A percentile compares a stretch with the other conserved stretches of the same genome.
Conservation (phyloP, 2,113 vertebrate genomes). For the Phyllopteryx taeniolatus region DNA sequence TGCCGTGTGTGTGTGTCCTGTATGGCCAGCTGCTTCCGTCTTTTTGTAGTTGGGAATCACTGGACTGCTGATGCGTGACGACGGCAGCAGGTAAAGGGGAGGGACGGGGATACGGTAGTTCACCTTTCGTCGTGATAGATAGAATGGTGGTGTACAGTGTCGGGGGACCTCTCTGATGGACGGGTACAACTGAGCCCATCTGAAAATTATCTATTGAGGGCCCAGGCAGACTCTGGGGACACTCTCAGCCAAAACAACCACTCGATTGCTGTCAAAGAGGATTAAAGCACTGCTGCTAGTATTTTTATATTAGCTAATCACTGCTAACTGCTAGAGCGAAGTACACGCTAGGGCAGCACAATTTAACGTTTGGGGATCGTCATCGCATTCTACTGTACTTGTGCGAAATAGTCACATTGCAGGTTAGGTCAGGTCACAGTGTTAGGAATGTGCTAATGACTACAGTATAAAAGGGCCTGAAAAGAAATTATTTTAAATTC, state of each 20-base stretch:
- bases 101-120: slow-evolving; percentile 17
- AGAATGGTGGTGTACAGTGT: slow-evolving; percentile 27
- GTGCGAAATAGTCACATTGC: too few relatives aligned
- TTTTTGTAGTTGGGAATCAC: slow-evolving; percentile 17
- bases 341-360: too few relatives aligned
- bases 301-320: too few relatives aligned
- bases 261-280: slow-evolving; percentile 8
- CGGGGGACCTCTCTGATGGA: slow-evolving; percentile 43
- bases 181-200: slow-evolving; percentile 46
- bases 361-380: background rate
- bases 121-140: slow-evolving; percentile 31
- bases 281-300: background rate
- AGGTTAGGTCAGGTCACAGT: too few relatives aligned
- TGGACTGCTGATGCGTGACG: slow-evolving; percentile 44
- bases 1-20: slow-evolving; percentile 8
- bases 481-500: too few relatives aligned
- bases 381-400: too few relatives aligned
- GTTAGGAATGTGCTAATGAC: too few relatives aligned
- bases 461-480: too few relatives aligned
- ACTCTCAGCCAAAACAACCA: background rate
- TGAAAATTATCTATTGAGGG: slow-evolving; percentile 25
- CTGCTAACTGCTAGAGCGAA: too few relatives aligned
- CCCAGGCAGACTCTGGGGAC: slow-evolving; percentile 13
- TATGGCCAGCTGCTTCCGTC: slow-evolving; percentile 39
- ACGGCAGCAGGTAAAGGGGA: slow-evolving; percentile 54